phyloP scores from a whole-genome alignment of 2,113 vertebrate genomes.

The Poicephalus gulielmi region DNA sequence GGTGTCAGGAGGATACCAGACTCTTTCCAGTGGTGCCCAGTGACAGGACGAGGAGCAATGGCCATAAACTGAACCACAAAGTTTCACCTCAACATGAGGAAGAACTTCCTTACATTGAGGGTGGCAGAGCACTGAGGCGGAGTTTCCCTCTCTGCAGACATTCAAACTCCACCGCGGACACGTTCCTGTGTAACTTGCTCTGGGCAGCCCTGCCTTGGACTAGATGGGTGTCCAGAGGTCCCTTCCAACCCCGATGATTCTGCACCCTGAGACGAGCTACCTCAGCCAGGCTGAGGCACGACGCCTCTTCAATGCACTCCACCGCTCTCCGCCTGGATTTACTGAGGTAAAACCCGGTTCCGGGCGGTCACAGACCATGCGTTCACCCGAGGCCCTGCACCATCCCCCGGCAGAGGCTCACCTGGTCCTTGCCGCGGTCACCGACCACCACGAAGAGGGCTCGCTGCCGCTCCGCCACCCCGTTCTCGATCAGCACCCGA shows the following conservation, averaged over 20 bases:
- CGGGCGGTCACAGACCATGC: neutral
- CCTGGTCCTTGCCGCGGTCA: constrained; percentile 94
- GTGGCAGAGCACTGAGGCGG: neutral
- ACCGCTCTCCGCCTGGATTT: neutral
- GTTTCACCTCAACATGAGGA: neutral
- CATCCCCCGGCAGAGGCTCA: neutral
- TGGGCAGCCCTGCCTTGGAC: neutral
- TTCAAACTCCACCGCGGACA: neutral
- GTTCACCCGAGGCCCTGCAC: neutral
- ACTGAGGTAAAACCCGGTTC: neutral
- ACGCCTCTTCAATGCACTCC: neutral
- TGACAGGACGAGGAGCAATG: neutral
- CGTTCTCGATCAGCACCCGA: constrained; percentile 97
- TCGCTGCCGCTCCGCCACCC: constrained; percentile 85
- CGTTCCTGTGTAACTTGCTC: neutral
- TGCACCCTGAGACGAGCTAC: neutral
- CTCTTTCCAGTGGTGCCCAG: neutral
- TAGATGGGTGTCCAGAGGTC: neutral
- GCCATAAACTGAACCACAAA: neutral
- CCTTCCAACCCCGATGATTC: neutral
- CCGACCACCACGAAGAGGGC: constrained; percentile 91
- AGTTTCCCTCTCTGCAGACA: neutral
- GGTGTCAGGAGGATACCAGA: neutral
- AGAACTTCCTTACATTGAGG: neutral
- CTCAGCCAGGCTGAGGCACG: neutral